Conservation (phyloP, 2,888 invertebrate genomes). For the Phorcus lineatus region DNA sequence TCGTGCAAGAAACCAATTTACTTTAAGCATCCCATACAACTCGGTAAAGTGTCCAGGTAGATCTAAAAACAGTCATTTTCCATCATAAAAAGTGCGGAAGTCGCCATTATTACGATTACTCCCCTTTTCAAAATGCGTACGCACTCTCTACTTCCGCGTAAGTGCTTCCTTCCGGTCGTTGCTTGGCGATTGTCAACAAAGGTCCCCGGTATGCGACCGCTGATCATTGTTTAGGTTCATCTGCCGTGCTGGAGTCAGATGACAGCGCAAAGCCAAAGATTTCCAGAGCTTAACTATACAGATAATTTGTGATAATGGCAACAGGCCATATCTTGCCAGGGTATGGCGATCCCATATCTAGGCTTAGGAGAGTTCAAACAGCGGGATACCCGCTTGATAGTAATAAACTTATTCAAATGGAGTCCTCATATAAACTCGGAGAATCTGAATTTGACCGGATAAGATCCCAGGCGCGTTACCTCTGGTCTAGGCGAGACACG, state of each 20-base stretch:
- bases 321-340: slow-evolving; percentile 69
- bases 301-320: slow-evolving; percentile 50
- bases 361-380: slow-evolving; percentile 54
- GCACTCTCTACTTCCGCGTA: not conserved
- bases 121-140: not conserved
- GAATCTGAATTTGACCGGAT: slow-evolving; percentile 54
- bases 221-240: not conserved
- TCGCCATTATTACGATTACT: not conserved
- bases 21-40: too few species aligned
- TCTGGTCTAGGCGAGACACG: slow-evolving; percentile 54
- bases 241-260: not conserved
- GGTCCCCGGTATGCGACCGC: not conserved
- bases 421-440: slow-evolving; percentile 43
- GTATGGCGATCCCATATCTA: slow-evolving; percentile 63
- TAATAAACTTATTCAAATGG: slow-evolving; percentile 47
- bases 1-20: too few species aligned
- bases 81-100: not conserved
- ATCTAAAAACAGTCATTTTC: too few species aligned
- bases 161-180: slow-evolving; percentile 44
- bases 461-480: slow-evolving; percentile 53
- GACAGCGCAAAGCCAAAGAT: not conserved
- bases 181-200: slow-evolving; percentile 59
- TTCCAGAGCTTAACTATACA: not conserved
- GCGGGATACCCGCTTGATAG: slow-evolving; percentile 60
- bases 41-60: too few species aligned